Base-by-base conservation (phyloP, 2,888 invertebrate genomes). In the Yponomeuta cagnagella region DNA sequence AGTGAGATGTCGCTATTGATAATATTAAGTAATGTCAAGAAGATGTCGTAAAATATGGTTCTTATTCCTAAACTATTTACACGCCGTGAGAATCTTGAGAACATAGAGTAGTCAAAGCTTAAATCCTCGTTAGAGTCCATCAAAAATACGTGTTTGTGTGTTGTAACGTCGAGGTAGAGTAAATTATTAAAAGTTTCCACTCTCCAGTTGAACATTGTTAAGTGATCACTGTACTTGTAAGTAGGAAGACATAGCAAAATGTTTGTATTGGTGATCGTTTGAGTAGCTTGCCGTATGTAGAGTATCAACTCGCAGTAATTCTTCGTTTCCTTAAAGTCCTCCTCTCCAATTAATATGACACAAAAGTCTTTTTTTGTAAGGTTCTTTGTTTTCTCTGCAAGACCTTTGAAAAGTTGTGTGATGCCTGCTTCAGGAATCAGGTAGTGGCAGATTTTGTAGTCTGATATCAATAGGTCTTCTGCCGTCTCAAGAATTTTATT, bases 151-250 rank as follows among this genome's bases (percentile, higher is more conserved):
- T 63, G n/a, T n/a, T 23, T 8, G 9, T 63, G n/a, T n/a, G 23
- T 30, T 63, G 63, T 63, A 30, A 8, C 23, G 3, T 63, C 63
- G 9, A 30, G 30, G 63, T 52, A 52, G 10, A 52, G 52, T 12
- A 52, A 52, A 6, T 52, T 52, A n/a, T n/a, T 63, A 63, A 63
- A 63, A 15, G 63, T 63, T 63, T n/a, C n/a, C n/a, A n/a, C n/a
- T n/a, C n/a, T n/a, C n/a, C n/a, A 63, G 2, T 5, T 63, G 15
- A 15, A 6, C 63, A 63, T 8, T 30, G 30, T 52, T 33, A 67
- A 15, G 31, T 52, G 2, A 33, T 23, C 33, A 33, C 33, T 33
- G 52, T 52, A 52, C 12, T 52, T 52, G 52, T 10, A 52, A 10
- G 52, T 52, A 52, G 52, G 52, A 6, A 52, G 52, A 6, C 52